A percentile compares a stretch with the other conserved stretches of the same genome.
Conservation (phyloP, 2,113 vertebrate genomes). For the Alethe castanea region DNA sequence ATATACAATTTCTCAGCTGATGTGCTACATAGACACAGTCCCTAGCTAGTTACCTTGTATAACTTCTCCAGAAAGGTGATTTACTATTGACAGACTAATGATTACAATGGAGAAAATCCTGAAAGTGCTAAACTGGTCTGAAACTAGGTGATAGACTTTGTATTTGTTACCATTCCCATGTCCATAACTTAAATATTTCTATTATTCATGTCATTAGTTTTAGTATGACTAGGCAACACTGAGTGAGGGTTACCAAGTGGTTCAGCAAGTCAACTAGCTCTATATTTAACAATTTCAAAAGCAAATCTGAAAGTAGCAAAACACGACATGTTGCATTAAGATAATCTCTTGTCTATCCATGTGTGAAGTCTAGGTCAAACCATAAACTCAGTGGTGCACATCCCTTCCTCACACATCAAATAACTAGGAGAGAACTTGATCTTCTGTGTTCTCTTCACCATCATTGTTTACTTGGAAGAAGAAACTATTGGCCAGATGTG, state of each 20-base stretch:
- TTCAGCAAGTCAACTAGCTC: background rate
- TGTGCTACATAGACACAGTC: background rate
- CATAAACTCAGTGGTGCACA: background rate
- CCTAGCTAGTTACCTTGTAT: background rate
- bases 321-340: background rate
- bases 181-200: background rate
- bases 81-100: background rate
- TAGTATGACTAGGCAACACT: background rate
- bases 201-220: background rate
- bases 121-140: background rate
- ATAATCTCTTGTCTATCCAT: background rate
- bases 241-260: background rate
- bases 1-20: background rate
- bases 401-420: rapidly evolving
- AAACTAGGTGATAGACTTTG: background rate
- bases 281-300: background rate
- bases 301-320: background rate
- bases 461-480: background rate
- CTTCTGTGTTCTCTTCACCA: background rate
- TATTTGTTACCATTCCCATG: background rate
- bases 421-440: background rate
- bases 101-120: background rate
- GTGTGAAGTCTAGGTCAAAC: background rate
- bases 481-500: background rate
- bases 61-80: background rate